These are phyloP conservation scores for Nothobranchius kuhntae DNA, from an alignment of 2,113 vertebrate species.

Conservation along the genomic window DNA sequence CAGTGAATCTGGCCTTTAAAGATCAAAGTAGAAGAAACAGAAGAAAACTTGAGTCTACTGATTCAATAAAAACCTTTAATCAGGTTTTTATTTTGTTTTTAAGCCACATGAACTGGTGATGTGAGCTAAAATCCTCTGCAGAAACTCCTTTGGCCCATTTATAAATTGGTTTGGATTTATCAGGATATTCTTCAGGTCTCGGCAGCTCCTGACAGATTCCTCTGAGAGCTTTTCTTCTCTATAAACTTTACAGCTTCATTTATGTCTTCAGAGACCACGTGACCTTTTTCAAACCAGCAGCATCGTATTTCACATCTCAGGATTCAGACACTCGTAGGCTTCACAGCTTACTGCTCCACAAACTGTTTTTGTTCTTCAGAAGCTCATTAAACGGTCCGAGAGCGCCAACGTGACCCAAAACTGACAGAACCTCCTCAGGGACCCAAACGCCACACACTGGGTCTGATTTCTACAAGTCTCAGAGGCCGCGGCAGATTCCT, in stretches of 20 bases:
- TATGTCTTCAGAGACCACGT: not conserved
- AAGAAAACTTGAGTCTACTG: too few relatives aligned
- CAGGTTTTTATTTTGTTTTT: too few relatives aligned
- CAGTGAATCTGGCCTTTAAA: too few relatives aligned
- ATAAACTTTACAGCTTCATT: not conserved
- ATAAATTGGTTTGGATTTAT: too few relatives aligned
- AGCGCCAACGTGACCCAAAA: not conserved
- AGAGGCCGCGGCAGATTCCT: not conserved
- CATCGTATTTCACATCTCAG: not conserved
- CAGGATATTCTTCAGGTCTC: too few relatives aligned
- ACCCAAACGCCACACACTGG: too few relatives aligned
- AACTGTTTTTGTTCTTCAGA: not conserved
- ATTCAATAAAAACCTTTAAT: too few relatives aligned
- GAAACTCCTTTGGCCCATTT: too few relatives aligned
- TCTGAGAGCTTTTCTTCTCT: not conserved
- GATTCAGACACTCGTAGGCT: not conserved
- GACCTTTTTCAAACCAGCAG: not conserved
- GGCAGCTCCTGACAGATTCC: not conserved
- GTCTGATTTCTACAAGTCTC: not conserved
- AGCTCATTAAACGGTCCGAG: constrained; percentile 7
- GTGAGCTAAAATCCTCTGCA: too few relatives aligned
- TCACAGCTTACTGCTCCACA: not conserved
- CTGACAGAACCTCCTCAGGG: fast-evolving
- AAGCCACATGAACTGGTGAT: too few relatives aligned
- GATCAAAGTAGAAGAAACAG: too few relatives aligned